A percentile compares a stretch with the other conserved stretches of the same genome.
Conservation (phyloP, 2,113 vertebrate genomes). For the Chrysochloris asiatica region DNA sequence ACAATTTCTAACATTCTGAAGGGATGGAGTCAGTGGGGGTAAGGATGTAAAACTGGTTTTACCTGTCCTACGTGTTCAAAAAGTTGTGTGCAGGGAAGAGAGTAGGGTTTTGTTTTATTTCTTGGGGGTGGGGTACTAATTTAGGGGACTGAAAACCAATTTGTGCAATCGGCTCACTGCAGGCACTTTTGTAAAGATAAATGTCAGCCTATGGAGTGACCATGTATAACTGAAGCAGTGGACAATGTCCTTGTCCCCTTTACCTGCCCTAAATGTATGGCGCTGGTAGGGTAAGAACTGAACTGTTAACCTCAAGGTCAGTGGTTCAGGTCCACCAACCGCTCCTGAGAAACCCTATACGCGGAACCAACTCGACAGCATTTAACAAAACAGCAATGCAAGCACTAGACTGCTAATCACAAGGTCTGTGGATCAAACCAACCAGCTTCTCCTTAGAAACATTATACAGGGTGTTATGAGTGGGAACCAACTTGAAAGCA, state of each 20-base stretch:
- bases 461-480: too few species aligned
- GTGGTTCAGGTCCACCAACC: too few species aligned
- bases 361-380: too few species aligned
- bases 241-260: neutral
- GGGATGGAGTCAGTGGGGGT: neutral
- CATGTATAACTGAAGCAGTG: neutral
- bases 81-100: slow-evolving; percentile 19
- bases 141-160: slow-evolving; percentile 30
- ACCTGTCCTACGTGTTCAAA: slow-evolving; percentile 54
- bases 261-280: neutral
- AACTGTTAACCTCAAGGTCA: too few species aligned
- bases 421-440: too few species aligned
- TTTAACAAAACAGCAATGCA: too few species aligned
- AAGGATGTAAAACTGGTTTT: slow-evolving; percentile 67
- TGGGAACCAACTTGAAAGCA: too few species aligned
- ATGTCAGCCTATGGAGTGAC: neutral
- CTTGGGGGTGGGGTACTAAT: slow-evolving; percentile 11
- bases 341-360: too few species aligned
- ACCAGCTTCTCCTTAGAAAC: too few species aligned
- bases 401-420: too few species aligned
- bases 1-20: slow-evolving; percentile 20
- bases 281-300: neutral
- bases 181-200: neutral
- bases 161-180: neutral
- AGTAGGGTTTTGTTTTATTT: slow-evolving; percentile 15